phyloP scores from a whole-genome alignment of 2,113 vertebrate genomes.

The Poecilia latipinna region DNA sequence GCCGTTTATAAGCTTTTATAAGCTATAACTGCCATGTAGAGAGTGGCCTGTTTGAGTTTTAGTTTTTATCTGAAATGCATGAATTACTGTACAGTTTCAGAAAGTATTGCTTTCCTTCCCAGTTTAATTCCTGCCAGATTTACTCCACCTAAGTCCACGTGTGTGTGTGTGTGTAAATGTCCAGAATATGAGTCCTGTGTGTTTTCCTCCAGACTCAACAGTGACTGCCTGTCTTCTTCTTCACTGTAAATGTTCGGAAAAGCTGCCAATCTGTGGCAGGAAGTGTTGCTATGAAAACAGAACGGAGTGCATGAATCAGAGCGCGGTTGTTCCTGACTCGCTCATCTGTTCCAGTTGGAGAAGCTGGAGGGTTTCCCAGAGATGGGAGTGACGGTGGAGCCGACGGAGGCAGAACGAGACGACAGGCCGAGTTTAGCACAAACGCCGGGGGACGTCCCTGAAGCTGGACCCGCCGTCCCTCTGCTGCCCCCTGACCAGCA shows the following conservation, averaged over 20 bases:
- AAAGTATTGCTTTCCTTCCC: not conserved
- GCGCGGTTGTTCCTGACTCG: conserved; percentile 4
- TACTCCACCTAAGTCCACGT: too few species aligned
- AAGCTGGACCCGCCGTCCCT: conserved; percentile 62
- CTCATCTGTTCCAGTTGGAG: conserved; percentile 79
- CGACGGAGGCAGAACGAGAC: conserved; percentile 70
- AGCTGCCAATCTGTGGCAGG: conserved; percentile 10
- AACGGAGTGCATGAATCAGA: conserved; percentile 1
- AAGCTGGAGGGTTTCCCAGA: conserved; percentile 84
- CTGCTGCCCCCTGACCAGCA: conserved; percentile 82
- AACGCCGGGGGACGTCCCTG: conserved; percentile 61
- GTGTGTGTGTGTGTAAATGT: too few species aligned
- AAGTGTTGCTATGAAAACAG: conserved; percentile 2
- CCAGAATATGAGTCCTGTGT: too few species aligned
- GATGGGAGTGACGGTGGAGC: conserved; percentile 76
- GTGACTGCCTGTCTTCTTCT: not conserved
- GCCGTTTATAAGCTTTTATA: too few species aligned
- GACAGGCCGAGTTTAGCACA: conserved; percentile 75
- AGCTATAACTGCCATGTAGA: too few species aligned
- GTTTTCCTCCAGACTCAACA: not conserved
- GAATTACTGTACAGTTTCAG: not conserved
- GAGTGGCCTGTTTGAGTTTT: too few species aligned
- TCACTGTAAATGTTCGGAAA: conserved; percentile 6
- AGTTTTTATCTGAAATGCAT: too few species aligned
- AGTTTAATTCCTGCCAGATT: not conserved